Evolutionary conservation across 2,888 invertebrate genomes (phyloP), one percentile per base, ranked within the genome.

Genomic region (Melanchra persicariae): DNA sequence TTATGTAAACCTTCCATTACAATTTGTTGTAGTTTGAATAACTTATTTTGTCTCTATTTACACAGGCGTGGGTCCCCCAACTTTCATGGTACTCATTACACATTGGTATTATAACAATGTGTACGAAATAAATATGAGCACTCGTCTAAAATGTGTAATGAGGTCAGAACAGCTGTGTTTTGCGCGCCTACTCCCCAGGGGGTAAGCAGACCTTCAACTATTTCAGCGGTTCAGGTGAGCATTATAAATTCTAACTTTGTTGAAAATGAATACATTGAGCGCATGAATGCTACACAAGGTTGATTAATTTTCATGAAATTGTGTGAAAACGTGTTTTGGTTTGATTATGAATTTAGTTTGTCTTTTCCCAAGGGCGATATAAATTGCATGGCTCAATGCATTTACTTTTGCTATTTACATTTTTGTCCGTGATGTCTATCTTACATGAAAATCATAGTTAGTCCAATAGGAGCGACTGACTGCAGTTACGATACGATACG

Each of bases 71-170:
- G 49, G 24, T 22, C 47, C 22, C 10, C 10, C n/a, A 49, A 59
- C 54, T 57, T 63, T 45, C 19, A 64, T 57, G 22, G n/a, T n/a
- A n/a, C n/a, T n/a, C n/a, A n/a, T n/a, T 40, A 61, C n/a, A 61
- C 45, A 52, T 51, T 60, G 37, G 12, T 22, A 63, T 60, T 66
- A 26, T 40, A 65, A 47, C 67, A 55, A 64, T 65, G 40, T 54
- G 37, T 47, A 66, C 45, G 19, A 65, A 58, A 74, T 54, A 72
- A 66, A 83, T 76, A 80, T 83, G 68, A 64, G 47, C 37, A 40
- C 43, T 60, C 52, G 51, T 68, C 22, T 24, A 26, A 40, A 63
- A 65, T 59, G 49, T 63, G 37, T 83, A 83, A 83, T 69, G 57
- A 71, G 66, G 81, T 81, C 75, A 66, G 22, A 45, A 68, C 73